Base-by-base conservation (phyloP, 2,797 vertebrate genomes). In the Clarias fuscus region DNA sequence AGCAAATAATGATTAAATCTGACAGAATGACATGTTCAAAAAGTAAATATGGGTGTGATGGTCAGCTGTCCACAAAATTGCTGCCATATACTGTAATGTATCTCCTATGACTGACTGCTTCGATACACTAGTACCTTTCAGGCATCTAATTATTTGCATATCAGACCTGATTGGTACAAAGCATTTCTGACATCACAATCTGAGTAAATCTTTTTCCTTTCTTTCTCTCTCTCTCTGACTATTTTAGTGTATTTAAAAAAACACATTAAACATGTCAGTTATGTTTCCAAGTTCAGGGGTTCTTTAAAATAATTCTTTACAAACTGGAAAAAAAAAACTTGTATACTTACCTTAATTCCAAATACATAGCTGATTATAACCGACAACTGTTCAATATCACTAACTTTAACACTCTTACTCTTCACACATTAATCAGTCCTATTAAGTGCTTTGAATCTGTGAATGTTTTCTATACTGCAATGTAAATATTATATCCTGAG, bases 401-500 rank as follows among this genome's bases (percentile, higher is more conserved):
- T 37, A 61, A 40, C 75, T 5, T 22, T 56, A 56, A 56, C 53
- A 56, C 53, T 56, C 53, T 53, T 53, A 53, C 7, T 75, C 59
- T 67, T 73, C 53, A 5, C 17, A 68, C 73, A 58, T 71, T 72
- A 85, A 72, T 70, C 22, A 7, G 20, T 59, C 30, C 48, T 64
- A 7, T 43, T 24, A 40, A 79, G 48, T 62, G 58, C 67, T 37
- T 81, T 56, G 10, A 27, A 33, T 68, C 61, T 64, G 7, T 48
- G 8, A 22, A 24, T 56, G 7, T 72, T 87, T 83, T 78, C 59
- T 86, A 86, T 30, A 48, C 76, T 78, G 81, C 81, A 84, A 64
- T 88, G 85, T 88, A 77, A 88, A 87, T 67, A 62, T 86, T 30
- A 61, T 37, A 40, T 77, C 24, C 71, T 65, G 61, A 85, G 40